Conservation (phyloP, 2,888 invertebrate species). For the Drosophila hamatofila region DNA sequence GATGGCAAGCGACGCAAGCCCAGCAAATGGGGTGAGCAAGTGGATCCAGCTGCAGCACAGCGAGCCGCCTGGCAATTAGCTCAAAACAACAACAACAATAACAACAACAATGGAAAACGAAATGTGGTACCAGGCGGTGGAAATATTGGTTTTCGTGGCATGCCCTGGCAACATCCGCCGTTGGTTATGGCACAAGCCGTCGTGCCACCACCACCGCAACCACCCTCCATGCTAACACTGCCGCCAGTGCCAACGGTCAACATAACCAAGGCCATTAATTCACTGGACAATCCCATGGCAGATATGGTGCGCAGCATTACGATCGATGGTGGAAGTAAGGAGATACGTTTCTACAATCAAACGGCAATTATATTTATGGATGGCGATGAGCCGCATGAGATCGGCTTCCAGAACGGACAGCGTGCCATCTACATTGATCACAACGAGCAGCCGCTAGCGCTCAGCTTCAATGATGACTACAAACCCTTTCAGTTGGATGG, state of each 20-base stretch:
- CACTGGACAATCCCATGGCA: conserved; percentile 87
- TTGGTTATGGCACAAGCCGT: conserved; percentile 58
- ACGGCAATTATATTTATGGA: conserved; percentile 94
- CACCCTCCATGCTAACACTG: conserved; percentile 62
- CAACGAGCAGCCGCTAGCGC: conserved; percentile 89
- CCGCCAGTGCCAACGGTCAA: conserved; percentile 58
- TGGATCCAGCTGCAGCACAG: conserved; percentile 64
- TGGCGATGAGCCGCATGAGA: conserved; percentile 94
- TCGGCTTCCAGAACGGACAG: conserved; percentile 93
- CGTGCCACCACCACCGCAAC: conserved; percentile 63
- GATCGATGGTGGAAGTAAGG: conserved; percentile 92
- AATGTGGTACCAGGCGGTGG: conserved; percentile 25
- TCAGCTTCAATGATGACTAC: conserved; percentile 89
- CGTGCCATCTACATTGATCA: conserved; percentile 91
- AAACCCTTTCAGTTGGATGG: conserved; percentile 91
- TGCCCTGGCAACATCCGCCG: conserved; percentile 78
- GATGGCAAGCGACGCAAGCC: conserved; percentile 80
- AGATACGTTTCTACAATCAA: conserved; percentile 93
- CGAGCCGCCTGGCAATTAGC: conserved; percentile 68
- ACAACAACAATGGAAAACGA: conserved; percentile 48
- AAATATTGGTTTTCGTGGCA: conserved; percentile 58
- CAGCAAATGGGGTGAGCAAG: conserved; percentile 82
- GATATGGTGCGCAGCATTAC: conserved; percentile 92
- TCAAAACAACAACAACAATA: conserved; percentile 55
- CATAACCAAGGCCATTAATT: conserved; percentile 78